Percentiles rank a stretch among this genome's conserved stretches.
phyloP scores from a whole-genome alignment of 30 jellyfish, hydroid and myxozoan genomes.

The Morbakka virulenta region DNA sequence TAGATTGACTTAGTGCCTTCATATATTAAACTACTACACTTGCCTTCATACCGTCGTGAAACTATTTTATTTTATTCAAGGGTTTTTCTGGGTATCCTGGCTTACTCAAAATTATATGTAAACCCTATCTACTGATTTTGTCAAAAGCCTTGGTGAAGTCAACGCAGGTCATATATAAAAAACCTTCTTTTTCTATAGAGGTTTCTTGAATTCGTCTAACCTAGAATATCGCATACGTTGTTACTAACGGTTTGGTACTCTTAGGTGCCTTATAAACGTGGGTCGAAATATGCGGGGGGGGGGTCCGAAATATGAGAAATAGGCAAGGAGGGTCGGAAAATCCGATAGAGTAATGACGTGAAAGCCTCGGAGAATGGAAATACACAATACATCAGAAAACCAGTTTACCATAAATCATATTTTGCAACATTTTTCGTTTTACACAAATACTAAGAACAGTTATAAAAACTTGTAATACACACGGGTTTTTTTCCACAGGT shows the following conservation, averaged over 20 bases:
- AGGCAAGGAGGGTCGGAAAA: no score
- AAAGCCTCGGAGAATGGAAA: constrained; percentile 11
- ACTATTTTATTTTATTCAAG: not conserved
- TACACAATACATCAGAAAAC: not conserved
- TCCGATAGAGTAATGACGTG: not conserved
- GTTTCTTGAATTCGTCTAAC: constrained; percentile 28
- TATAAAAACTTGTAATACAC: no score
- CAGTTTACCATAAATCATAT: no score
- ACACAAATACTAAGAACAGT: no score
- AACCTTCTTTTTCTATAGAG: constrained; percentile 1
- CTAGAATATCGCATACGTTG: constrained; percentile 22
- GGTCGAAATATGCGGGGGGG: no score
- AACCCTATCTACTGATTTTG: constrained; percentile 3
- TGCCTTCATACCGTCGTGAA: constrained; percentile 31
- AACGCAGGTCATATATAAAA: not conserved
- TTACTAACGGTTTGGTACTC: no score
- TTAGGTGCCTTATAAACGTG: no score
- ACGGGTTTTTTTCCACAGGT: no score
- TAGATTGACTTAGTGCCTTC: not conserved
- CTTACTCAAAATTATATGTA: not conserved
- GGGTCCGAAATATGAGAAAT: no score
- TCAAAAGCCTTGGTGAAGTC: no score
- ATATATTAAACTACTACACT: not conserved
- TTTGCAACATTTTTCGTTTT: no score
- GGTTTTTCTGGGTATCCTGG: constrained; percentile 6